Evolutionary conservation across 2,113 vertebrate genomes (phyloP).

Genomic region (Mustela nigripes): DNA sequence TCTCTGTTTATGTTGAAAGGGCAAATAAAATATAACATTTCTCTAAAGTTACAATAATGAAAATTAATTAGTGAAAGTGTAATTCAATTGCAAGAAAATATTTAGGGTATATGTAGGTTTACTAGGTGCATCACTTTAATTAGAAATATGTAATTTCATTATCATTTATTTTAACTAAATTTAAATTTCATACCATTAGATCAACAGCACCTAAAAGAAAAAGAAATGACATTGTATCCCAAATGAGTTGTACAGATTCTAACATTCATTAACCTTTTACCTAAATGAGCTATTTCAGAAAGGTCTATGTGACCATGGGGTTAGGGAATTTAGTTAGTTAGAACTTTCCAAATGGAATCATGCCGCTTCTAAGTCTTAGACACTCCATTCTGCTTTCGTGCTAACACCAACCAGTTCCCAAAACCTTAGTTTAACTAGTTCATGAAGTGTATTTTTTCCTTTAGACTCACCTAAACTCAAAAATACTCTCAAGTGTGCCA

Average conservation of each 20-base stretch:
- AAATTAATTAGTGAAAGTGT: conserved; percentile 76
- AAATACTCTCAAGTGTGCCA: too few species aligned
- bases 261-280: conserved; percentile 35
- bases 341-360: background rate
- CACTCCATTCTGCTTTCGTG: background rate
- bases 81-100: conserved; percentile 57
- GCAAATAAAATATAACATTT: conserved; percentile 79
- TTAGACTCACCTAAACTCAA: background rate
- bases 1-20: conserved; percentile 73
- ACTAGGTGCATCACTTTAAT: conserved; percentile 49
- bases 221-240: background rate
- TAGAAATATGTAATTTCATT: conserved; percentile 65
- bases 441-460: background rate
- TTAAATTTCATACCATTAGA: conserved; percentile 39
- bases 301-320: background rate
- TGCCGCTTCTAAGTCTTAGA: background rate
- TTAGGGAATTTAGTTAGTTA: background rate
- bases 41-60: conserved; percentile 67
- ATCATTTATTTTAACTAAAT: conserved; percentile 52
- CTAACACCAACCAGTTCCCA: background rate
- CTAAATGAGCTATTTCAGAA: background rate
- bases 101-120: conserved; percentile 30
- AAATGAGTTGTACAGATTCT: background rate
- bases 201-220: background rate
- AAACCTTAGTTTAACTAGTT: background rate